These are phyloP conservation scores for Panopea generosa DNA, from an alignment of 2,888 invertebrate genomes.

Conservation along the genomic window DNA sequence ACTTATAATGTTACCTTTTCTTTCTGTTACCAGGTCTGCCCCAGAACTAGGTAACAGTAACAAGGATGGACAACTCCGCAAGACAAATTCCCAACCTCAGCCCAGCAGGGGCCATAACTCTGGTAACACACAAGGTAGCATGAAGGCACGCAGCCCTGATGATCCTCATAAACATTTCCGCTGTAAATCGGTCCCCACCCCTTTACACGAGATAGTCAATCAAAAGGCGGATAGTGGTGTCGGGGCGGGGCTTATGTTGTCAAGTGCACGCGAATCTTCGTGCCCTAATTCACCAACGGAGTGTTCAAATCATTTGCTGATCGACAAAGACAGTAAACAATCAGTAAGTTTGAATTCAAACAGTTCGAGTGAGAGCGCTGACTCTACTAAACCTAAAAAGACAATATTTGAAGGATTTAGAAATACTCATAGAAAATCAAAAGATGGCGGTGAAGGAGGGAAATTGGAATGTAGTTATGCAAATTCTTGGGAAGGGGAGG, in stretches of 20 bases:
- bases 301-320: slow-evolving; percentile 43
- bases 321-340: slow-evolving; percentile 1
- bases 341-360: not conserved
- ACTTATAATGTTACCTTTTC: too few species aligned
- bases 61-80: slow-evolving; percentile 86
- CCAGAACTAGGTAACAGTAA: slow-evolving; percentile 84
- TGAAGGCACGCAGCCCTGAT: slow-evolving; percentile 41
- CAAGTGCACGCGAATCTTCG: slow-evolving; percentile 48
- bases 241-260: slow-evolving; percentile 20
- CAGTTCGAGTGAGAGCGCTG: slow-evolving; percentile 20
- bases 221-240: slow-evolving; percentile 34
- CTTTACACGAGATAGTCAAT: slow-evolving; percentile 57
- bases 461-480: slow-evolving; percentile 56
- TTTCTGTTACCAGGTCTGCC: slow-evolving; percentile 79
- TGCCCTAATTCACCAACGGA: slow-evolving; percentile 76
- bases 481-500: slow-evolving; percentile 55
- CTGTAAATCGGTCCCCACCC: slow-evolving; percentile 78
- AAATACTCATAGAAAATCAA: slow-evolving; percentile 87
- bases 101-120: slow-evolving; percentile 75
- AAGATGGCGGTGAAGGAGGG: slow-evolving; percentile 79
- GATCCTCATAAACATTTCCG: slow-evolving; percentile 72
- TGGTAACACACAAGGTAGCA: slow-evolving; percentile 33
- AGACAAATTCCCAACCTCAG: slow-evolving; percentile 86
- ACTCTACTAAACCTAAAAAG: slow-evolving; percentile 86
- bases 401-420: slow-evolving; percentile 89